Evolutionary conservation across 2,113 vertebrate species (phyloP).

Genomic region (Podiceps cristatus): DNA sequence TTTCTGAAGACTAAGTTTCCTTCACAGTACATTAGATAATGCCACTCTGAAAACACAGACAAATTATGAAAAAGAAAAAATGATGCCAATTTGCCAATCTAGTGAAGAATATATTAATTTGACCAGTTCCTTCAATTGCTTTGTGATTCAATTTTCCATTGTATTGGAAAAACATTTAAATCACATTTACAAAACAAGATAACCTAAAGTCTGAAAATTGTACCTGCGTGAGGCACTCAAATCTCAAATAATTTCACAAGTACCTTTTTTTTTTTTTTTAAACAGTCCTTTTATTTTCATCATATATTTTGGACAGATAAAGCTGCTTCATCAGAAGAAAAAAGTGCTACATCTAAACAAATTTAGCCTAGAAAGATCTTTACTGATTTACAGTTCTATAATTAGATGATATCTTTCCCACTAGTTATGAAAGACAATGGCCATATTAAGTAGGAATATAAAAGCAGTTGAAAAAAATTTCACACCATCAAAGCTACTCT

Average conservation of each 20-base stretch:
- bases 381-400: not conserved
- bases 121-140: not conserved
- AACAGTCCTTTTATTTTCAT: not conserved
- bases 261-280: not conserved
- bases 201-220: not conserved
- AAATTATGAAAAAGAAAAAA: accelerated
- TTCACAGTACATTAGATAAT: not conserved
- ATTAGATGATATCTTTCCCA: not conserved
- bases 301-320: not conserved
- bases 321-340: not conserved
- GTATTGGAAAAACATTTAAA: not conserved
- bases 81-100: not conserved
- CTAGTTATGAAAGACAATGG: not conserved
- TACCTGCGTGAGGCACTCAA: not conserved
- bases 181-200: not conserved
- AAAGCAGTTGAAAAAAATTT: not conserved
- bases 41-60: not conserved
- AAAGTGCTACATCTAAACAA: not conserved
- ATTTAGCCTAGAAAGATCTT: not conserved
- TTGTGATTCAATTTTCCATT: not conserved
- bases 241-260: not conserved
- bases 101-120: not conserved
- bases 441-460: not conserved
- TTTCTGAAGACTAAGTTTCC: not conserved
- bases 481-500: not conserved